phyloP scores from a whole-genome alignment of 2,888 invertebrate species.

The Lobophora halterata region DNA sequence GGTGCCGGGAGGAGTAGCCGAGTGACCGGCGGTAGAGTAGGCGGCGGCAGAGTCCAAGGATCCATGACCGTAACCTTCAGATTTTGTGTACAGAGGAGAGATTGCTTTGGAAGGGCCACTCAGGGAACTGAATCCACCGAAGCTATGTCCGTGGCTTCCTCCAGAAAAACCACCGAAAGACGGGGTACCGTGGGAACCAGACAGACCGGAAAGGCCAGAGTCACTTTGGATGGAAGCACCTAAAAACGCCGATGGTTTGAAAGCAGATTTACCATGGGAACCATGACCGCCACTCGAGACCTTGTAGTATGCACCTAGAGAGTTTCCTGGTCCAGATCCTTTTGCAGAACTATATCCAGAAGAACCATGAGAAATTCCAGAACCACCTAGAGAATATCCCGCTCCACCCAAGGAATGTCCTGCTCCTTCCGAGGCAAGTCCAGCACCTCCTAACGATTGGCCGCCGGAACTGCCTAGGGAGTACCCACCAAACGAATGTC shows the following conservation, averaged over 20 bases:
- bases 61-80: slow-evolving; percentile 49
- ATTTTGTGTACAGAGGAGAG: slow-evolving; percentile 55
- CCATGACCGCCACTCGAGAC: slow-evolving; percentile 37
- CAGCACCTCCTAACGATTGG: slow-evolving; percentile 23
- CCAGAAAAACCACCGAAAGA: slow-evolving; percentile 48
- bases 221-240: slow-evolving; percentile 65
- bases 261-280: slow-evolving; percentile 57
- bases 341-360: slow-evolving; percentile 32
- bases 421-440: slow-evolving; percentile 18
- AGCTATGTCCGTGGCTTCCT: slow-evolving; percentile 48
- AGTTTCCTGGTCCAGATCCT: slow-evolving; percentile 39
- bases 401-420: slow-evolving; percentile 28
- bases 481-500: slow-evolving; percentile 3
- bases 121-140: slow-evolving; percentile 50
- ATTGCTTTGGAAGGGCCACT: slow-evolving; percentile 56
- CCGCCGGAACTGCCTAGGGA: slow-evolving; percentile 11
- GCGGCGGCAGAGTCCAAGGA: slow-evolving; percentile 55
- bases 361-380: slow-evolving; percentile 39
- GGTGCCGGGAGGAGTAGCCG: slow-evolving; percentile 54
- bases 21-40: slow-evolving; percentile 57
- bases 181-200: slow-evolving; percentile 48
- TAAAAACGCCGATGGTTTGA: slow-evolving; percentile 72
- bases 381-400: slow-evolving; percentile 31
- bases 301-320: slow-evolving; percentile 43
- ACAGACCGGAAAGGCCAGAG: slow-evolving; percentile 52